Evolutionary conservation across 2,888 invertebrate genomes (phyloP), one percentile per base, ranked within the genome.

Genomic region (Cheiracanthium punctorium): DNA sequence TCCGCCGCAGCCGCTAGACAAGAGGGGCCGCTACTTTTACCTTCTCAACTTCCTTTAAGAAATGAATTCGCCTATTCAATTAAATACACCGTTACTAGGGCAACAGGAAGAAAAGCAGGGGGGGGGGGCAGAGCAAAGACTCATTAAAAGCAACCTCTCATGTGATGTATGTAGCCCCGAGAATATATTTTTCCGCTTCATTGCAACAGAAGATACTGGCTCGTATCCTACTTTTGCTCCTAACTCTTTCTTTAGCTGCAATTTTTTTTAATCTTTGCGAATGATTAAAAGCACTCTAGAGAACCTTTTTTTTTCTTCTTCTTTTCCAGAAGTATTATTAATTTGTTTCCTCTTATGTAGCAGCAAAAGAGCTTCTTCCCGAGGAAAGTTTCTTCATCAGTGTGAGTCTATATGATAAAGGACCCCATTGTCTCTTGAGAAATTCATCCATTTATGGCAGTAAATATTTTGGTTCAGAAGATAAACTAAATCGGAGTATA

Each of bases 71-170:
- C 17, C 24, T 58, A 24, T 58, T 58, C 58, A 20, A 58, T 58
- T 24, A 20, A 20, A 58, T 58, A 24, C 24, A 17, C 58, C 58
- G 24, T 58, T 24, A 7, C 58, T 24, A 58, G 4, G 24, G 24
- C 24, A 24, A 58, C 58, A 20, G 58, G 12, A 58, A 24, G 12
- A 48, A 37, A 37, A 10, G 10, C 37, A 37, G 37, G 37, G 24
- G 24, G n/a, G n/a, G 48, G 2, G 48, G 24, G 24, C n/a, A 24
- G 24, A 17, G 58, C 2, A 24, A 58, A 24, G 58, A 58, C 58
- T 58, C 58, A 58, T 58, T 58, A 58, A 58, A 58, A 58, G 58
- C 58, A 58, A 2, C 58, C 58, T 17, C 20, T 58, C 58, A 58
- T 24, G 58, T 58, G 58, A 58, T 58, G 24, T 58, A 58, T 24